Evolutionary conservation across 2,113 vertebrate species (phyloP).

Genomic region (Parotia lawesii): DNA sequence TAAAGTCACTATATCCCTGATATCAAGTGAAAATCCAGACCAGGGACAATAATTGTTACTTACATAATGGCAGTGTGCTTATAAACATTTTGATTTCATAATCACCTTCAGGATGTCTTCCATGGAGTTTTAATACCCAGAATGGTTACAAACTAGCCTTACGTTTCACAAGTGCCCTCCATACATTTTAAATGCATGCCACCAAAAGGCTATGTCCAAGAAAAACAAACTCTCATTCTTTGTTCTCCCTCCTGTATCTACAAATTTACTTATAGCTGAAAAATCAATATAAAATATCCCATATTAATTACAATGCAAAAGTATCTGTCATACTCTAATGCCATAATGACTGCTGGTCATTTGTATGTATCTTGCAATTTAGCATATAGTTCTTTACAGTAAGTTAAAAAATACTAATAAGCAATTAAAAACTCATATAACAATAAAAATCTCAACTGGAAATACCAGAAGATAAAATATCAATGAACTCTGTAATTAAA

Average conservation of each 20-base stretch:
- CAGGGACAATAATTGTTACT: neutral
- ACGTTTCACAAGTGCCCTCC: neutral
- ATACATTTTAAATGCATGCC: neutral
- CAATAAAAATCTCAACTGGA: neutral
- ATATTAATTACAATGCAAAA: neutral
- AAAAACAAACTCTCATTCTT: neutral
- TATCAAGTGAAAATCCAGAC: neutral
- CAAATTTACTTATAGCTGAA: neutral
- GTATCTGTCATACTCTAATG: neutral
- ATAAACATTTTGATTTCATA: neutral
- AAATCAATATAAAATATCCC: neutral
- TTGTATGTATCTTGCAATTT: neutral
- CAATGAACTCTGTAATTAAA: neutral
- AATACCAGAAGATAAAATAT: neutral
- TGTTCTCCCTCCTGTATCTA: neutral
- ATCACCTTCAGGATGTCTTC: neutral
- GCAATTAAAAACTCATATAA: neutral
- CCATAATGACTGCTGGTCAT: neutral
- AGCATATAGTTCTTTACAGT: neutral
- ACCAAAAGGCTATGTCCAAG: neutral
- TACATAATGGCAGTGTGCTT: neutral
- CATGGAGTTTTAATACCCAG: neutral
- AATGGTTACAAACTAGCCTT: neutral
- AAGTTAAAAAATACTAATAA: neutral
- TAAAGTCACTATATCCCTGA: neutral